Base-by-base conservation (phyloP, 2,888 invertebrate genomes). In the Sialis fuliginosa region DNA sequence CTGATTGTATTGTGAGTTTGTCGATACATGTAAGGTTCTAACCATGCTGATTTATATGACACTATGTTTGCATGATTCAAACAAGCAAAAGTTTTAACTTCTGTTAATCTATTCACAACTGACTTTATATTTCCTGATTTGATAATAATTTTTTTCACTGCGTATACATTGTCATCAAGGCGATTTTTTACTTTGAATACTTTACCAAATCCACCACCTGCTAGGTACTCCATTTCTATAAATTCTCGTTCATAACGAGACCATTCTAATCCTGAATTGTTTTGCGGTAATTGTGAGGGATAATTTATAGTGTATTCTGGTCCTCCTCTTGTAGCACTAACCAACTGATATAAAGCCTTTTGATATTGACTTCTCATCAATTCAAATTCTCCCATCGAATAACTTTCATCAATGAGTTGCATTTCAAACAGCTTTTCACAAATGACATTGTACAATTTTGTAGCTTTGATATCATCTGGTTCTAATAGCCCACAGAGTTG, bases 21-120 rank as follows among this genome's bases (percentile, higher is more conserved):
- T 22, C 68, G 68, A 51, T 72, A 70, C 51, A 76, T 67, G 63
- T 72, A 66, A 0, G 76, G 72, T 62, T 87, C 87, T 33, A 87
- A 63, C 88, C 88, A 88, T 0, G 87, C 86, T 0, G 80, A 80
- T 66, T 87, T 86, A 57, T 87, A 88, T 22, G 82, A 77, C 5
- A 88, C 84, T 51, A 88, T 81, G 59, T 87, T 85, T 0, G 77
- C 72, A 65, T 87, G 87, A 57, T 82, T 80, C 31, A 87, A 65
- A 56, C 76, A 77, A 0, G 88, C 86, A 53, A 87, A 73, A 2
- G 83, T 82, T 64, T 84, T 83, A 1, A 86, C 87, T 70, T 88
- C 87, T 4, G 78, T 69, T 39, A 86, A 65, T 64, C 80, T 79
- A 41, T 69, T 70, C 62, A 77, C 69, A 12, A 82, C 74, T 0